Percentiles rank a stretch among this genome's conserved stretches.
phyloP scores from a whole-genome alignment of 2,888 invertebrate genomes.

The Caenorhabditis macrosperma region DNA sequence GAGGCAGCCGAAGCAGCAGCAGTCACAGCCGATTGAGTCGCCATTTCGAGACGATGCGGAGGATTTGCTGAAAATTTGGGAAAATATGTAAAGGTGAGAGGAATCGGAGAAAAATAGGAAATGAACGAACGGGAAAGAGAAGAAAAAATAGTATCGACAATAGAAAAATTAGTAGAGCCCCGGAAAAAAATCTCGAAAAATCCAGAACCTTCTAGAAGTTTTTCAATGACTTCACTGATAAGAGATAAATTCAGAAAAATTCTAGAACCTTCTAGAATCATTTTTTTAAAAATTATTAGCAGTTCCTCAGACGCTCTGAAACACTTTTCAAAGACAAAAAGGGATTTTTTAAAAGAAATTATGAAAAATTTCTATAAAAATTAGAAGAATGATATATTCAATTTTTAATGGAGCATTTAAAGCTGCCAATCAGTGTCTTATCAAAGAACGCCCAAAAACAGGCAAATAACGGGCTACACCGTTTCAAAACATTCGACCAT shows the following conservation, averaged over 20 bases:
- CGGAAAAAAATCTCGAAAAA: not conserved
- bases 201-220: slow-evolving; percentile 20
- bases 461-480: too few relatives aligned
- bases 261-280: not conserved
- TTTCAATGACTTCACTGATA: not conserved
- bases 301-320: too few relatives aligned
- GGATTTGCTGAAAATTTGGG: not conserved
- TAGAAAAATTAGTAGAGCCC: not conserved
- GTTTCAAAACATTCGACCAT: too few relatives aligned
- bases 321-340: too few relatives aligned
- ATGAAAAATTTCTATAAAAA: too few relatives aligned
- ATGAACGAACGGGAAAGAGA: not conserved
- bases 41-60: too few relatives aligned
- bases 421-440: too few relatives aligned
- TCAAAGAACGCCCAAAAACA: too few relatives aligned
- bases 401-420: too few relatives aligned
- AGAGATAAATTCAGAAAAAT: not conserved
- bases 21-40: slow-evolving; percentile 36
- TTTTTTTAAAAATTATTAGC: too few relatives aligned
- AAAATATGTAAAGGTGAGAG: not conserved
- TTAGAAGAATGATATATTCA: too few relatives aligned
- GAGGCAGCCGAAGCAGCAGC: not conserved
- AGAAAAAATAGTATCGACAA: not conserved
- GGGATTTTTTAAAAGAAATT: too few relatives aligned
- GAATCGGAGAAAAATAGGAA: not conserved